Conservation (phyloP, 2,113 vertebrate species). For the Empidonax traillii region DNA sequence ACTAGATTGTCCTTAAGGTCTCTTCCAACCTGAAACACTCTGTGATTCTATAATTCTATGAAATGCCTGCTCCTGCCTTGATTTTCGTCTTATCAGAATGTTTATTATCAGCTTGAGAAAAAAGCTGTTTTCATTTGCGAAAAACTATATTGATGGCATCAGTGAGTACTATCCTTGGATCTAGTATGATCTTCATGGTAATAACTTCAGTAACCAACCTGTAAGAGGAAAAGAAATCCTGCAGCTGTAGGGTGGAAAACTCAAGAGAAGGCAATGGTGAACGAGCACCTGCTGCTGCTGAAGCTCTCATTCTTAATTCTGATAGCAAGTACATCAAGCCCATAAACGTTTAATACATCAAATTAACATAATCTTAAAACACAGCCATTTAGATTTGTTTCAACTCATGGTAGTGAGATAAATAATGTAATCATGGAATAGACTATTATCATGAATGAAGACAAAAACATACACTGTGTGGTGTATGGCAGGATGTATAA, state of each 20-base stretch:
- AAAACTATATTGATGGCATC: neutral
- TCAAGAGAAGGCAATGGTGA: neutral
- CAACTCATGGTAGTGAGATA: rapidly evolving
- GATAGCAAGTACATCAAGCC: neutral
- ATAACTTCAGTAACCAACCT: neutral
- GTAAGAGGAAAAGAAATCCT: neutral
- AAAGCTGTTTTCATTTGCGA: neutral
- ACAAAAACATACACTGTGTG: neutral
- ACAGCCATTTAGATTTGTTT: neutral
- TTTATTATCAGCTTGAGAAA: neutral
- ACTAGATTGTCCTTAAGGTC: neutral
- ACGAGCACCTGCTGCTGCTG: neutral
- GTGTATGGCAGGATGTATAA: neutral
- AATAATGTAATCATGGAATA: neutral
- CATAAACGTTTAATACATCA: neutral
- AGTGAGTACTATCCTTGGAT: neutral
- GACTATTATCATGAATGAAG: neutral
- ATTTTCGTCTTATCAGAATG: neutral
- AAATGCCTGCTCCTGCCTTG: neutral
- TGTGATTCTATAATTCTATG: neutral
- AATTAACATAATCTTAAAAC: neutral
- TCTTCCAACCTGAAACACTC: neutral
- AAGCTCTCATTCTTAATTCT: neutral
- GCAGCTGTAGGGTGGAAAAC: neutral
- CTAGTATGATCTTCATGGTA: neutral